Base-by-base conservation (phyloP, 2,113 vertebrate genomes). In the Halichoeres trimaculatus region DNA sequence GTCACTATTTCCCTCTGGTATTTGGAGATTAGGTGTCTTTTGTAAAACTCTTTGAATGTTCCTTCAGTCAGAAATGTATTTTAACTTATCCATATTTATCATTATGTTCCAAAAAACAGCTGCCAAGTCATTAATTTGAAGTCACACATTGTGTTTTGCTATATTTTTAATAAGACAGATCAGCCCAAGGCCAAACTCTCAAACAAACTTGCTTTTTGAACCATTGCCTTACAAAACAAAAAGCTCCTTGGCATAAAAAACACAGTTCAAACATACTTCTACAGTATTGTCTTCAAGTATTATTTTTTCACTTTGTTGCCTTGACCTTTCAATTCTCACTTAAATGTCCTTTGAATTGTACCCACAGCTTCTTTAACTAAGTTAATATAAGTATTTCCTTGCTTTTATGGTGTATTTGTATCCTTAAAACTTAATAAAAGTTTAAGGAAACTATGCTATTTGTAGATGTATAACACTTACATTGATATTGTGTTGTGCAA, bases 341-440 rank as follows among this genome's bases (percentile, higher is more conserved):
- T 40, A 4, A 40, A 40, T 30, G 30, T 30, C 30, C 30, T 30
- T 6, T 30, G 30, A 30, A 30, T 6, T 30, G 30, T 30, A 30
- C 12, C 9, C 16, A 10, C 16, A 45, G 22, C 51, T 16, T 59
- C 58, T 72, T 72, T 38, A 26, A 58, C 10, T 30, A 47, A 12
- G 47, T 47, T 11, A 17, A 19, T n/a, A 52, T 26, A 51, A n/a
- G 16, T 43, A 58, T 56, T 36, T 9, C n/a, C 12, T 14, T 35
- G 62, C 72, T 53, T 16, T 68, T 14, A 47, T 20, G 10, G 16
- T 53, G 35, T 26, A 71, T 63, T 51, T 68, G 23, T 11, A 62
- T 40, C 76, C 64, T 50, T 2, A 64, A 70, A 55, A 64, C 41
- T 48, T 9, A 41, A 40, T 38, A 65, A 70, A 70, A 72, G 34